These are phyloP conservation scores for Agrilus biguttatus DNA, from an alignment of 2,888 invertebrate species.

Conservation along the genomic window DNA sequence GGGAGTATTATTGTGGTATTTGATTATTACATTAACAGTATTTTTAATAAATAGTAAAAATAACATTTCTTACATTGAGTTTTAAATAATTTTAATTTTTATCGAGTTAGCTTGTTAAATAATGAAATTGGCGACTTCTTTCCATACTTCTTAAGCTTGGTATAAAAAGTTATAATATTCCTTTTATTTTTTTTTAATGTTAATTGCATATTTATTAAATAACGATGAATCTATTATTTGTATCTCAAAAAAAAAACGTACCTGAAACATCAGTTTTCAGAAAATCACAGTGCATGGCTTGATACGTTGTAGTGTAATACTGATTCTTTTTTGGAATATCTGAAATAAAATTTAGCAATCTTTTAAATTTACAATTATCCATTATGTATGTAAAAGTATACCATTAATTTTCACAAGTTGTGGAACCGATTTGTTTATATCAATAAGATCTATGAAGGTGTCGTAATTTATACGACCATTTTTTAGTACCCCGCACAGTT, in stretches of 20 bases:
- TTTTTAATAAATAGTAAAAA: too few relatives aligned
- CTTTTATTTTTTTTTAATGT: too few relatives aligned
- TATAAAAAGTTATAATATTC: too few relatives aligned
- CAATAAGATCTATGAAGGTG: conserved; percentile 35
- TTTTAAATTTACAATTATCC: background rate
- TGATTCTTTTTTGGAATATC: conserved; percentile 18
- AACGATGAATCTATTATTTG: too few relatives aligned
- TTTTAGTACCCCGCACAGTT: conserved; percentile 33
- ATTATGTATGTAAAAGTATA: background rate
- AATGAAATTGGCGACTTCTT: too few relatives aligned
- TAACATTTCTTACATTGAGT: too few relatives aligned
- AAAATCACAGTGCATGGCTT: conserved; percentile 21
- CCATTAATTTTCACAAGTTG: conserved; percentile 32
- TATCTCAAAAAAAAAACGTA: conserved; percentile 5
- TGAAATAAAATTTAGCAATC: conserved; percentile 10
- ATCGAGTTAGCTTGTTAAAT: too few relatives aligned
- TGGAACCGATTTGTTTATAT: conserved; percentile 31
- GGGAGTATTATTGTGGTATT: too few relatives aligned
- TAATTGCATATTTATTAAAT: too few relatives aligned
- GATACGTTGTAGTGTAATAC: conserved; percentile 21
- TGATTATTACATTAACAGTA: too few relatives aligned
- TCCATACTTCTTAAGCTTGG: too few relatives aligned
- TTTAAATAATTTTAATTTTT: too few relatives aligned
- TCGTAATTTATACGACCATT: conserved; percentile 34
- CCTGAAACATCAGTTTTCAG: conserved; percentile 21